Conservation (phyloP, 2,888 invertebrate genomes). For the Sphaerophoria rueppellii region DNA sequence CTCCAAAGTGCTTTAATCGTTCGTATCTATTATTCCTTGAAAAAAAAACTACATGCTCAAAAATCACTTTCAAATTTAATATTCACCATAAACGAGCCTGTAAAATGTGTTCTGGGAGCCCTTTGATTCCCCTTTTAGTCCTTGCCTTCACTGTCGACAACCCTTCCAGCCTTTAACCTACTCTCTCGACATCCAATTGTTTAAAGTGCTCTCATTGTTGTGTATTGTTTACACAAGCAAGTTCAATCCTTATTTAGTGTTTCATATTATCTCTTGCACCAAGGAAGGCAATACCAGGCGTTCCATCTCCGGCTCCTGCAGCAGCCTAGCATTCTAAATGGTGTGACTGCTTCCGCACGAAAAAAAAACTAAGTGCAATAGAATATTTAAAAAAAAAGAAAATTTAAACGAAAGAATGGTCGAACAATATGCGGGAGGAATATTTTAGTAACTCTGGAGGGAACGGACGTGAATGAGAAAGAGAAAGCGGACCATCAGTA, state of each 20-base stretch:
- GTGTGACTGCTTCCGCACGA: conserved; percentile 57
- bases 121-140: conserved; percentile 25
- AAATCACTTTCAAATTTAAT: background rate
- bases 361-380: conserved; percentile 45
- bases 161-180: conserved; percentile 57
- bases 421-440: conserved; percentile 33
- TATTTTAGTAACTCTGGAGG: conserved; percentile 35
- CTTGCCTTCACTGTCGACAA: conserved; percentile 5
- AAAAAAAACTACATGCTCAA: background rate
- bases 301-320: conserved; percentile 38
- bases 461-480: background rate
- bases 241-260: conserved; percentile 71
- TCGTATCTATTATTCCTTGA: no score
- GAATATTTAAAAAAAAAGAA: conserved; percentile 13
- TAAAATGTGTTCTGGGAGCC: conserved; percentile 23
- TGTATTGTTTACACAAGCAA: conserved; percentile 65
- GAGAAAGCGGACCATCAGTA: conserved; percentile 17
- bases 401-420: background rate
- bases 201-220: conserved; percentile 71
- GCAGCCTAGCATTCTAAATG: conserved; percentile 32
- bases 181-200: conserved; percentile 59
- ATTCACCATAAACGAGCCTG: background rate
- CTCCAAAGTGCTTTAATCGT: no score
- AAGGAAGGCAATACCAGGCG: conserved; percentile 44
- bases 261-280: conserved; percentile 58